phyloP scores from a whole-genome alignment of 2,888 invertebrate species.

The Ectemnius cavifrons region DNA sequence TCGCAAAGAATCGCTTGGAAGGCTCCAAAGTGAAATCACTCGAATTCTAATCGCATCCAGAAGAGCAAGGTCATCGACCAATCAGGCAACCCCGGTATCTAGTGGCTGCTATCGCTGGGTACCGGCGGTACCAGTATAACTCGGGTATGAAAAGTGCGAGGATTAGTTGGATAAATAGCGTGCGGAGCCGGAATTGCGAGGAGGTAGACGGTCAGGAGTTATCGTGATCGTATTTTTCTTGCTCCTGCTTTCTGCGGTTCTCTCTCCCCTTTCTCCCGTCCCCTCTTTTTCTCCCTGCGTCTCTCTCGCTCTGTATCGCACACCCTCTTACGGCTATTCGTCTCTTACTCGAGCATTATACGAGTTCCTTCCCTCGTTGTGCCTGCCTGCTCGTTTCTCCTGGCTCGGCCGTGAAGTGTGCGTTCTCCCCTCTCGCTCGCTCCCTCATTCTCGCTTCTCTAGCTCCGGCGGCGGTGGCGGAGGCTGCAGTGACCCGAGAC shows the following conservation, averaged over 20 bases:
- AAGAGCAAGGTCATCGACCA: conserved; percentile 9
- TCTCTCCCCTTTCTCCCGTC: conserved; percentile 13
- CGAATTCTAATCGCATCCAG: conserved; percentile 4
- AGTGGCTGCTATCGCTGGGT: conserved; percentile 1
- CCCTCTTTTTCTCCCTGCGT: not conserved
- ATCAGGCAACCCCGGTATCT: conserved; percentile 18
- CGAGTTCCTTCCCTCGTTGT: no score
- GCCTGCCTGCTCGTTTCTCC: not conserved
- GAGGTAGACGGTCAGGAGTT: conserved; percentile 56
- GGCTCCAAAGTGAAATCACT: no score
- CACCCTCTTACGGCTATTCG: not conserved
- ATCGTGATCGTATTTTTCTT: conserved; percentile 66
- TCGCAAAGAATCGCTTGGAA: not conserved
- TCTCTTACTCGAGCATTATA: not conserved
- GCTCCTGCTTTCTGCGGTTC: conserved; percentile 28
- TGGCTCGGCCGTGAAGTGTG: not conserved
- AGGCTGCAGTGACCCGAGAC: conserved; percentile 69
- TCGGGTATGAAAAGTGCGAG: conserved; percentile 51
- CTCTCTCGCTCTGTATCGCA: not conserved
- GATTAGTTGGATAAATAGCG: conserved; percentile 63
- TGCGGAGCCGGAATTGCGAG: conserved; percentile 48
- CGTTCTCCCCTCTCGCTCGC: conserved; percentile 20
- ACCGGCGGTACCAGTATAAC: conserved; percentile 14
- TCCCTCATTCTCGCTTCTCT: conserved; percentile 30
- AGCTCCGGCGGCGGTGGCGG: conserved; percentile 14